Evolutionary conservation across 1,140 invertebrate genomes (phyloP), one percentile per base, ranked within the genome.

Genomic region (Periplaneta americana): DNA sequence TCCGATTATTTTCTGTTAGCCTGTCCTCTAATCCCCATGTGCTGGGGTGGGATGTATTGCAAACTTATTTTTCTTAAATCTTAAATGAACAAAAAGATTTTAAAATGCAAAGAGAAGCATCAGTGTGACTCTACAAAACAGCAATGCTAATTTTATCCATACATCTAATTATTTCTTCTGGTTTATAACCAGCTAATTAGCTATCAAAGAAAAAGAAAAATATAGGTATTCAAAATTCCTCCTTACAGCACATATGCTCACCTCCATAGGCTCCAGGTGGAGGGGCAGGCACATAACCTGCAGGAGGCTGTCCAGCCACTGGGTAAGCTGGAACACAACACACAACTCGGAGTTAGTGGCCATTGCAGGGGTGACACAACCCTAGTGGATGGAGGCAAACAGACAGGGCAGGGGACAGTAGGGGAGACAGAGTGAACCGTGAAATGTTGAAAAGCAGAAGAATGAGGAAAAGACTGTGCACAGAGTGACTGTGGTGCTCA

Each of bases 211-310:
- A n/a, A n/a, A n/a, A n/a, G n/a, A n/a, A n/a, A n/a, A n/a, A n/a
- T n/a, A n/a, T n/a, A n/a, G n/a, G n/a, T n/a, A n/a, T n/a, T n/a
- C n/a, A n/a, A n/a, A n/a, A n/a, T n/a, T n/a, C n/a, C n/a, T n/a
- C n/a, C n/a, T n/a, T n/a, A n/a, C 36, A 28, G 66, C 48, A 80
- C 37, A 66, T 34, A 32, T 37, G 83, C 85, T 85, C 85, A 90
- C 89, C 89, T 84, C 89, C 89, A 86, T 90, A 90, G 35, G 89
- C 88, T 74, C 88, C 87, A 79, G 89, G 88, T 82, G 89, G 88
- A 74, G 87, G 88, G 77, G 89, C 88, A 83, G 89, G 89, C 80
- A 90, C 89, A 85, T 89, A 90, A 82, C 89, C 89, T 82, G 89
- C 88, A 80, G 89, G 89, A 84, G 89, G 89, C 84, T 90, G 89